These are phyloP conservation scores for Eupeodes luniger DNA, from an alignment of 2,888 invertebrate genomes.

Conservation along the genomic window DNA sequence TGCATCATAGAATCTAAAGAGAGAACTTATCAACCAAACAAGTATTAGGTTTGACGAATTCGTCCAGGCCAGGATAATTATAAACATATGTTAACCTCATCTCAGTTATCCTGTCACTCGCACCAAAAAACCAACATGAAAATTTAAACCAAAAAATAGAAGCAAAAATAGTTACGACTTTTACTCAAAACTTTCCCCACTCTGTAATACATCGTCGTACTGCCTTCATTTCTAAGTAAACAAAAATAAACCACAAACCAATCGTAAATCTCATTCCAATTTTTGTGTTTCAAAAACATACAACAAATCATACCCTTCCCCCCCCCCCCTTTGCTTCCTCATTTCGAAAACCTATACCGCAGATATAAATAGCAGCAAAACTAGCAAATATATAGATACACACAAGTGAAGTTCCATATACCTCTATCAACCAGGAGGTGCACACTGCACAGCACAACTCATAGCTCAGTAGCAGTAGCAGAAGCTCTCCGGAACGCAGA, in stretches of 20 bases:
- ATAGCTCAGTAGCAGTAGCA: background rate
- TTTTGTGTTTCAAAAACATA: conserved; percentile 40
- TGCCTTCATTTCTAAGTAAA: background rate
- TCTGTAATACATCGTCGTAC: background rate
- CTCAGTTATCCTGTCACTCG: background rate
- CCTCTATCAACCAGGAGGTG: too few species aligned
- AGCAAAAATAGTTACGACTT: background rate
- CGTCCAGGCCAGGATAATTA: too few species aligned
- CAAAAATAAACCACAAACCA: conserved; percentile 51
- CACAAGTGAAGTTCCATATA: background rate
- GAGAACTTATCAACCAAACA: too few species aligned
- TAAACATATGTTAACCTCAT: background rate
- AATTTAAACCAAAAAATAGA: background rate
- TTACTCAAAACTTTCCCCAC: background rate
- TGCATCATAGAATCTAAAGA: too few species aligned
- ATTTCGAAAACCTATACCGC: background rate
- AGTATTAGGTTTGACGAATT: too few species aligned
- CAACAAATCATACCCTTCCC: conserved; percentile 35
- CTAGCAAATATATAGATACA: background rate
- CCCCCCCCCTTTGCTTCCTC: background rate
- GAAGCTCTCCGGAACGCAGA: conserved; percentile 18
- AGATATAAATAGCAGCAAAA: conserved; percentile 34
- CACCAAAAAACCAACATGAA: background rate
- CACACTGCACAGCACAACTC: too few species aligned
- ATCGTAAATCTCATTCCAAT: conserved; percentile 41